phyloP scores from a whole-genome alignment of 2,888 invertebrate species.

The Tuberolachnus salignus region DNA sequence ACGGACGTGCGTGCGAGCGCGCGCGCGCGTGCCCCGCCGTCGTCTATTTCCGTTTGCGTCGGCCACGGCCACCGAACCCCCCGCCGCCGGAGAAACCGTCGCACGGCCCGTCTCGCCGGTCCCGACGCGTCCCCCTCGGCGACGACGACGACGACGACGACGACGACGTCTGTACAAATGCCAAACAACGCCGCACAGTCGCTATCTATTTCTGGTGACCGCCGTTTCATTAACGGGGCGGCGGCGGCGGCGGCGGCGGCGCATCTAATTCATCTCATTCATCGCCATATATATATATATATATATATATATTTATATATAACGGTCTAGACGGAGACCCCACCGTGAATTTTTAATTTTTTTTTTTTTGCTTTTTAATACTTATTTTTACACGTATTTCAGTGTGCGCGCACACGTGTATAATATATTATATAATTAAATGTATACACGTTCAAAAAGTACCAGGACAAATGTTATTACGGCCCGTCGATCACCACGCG shows the following conservation, averaged over 20 bases:
- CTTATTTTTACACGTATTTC: slow-evolving; percentile 24
- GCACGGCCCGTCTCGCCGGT: too few relatives aligned
- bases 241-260: slow-evolving; percentile 6
- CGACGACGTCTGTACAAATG: slow-evolving; percentile 35
- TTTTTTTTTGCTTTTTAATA: slow-evolving; percentile 19
- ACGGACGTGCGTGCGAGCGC: neutral
- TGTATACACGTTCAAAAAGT: neutral
- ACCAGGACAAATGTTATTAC: neutral
- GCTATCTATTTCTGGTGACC: slow-evolving; percentile 50
- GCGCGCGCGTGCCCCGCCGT: neutral
- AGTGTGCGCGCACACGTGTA: neutral
- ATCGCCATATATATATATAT: neutral
- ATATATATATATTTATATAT: neutral
- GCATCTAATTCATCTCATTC: slow-evolving; percentile 46
- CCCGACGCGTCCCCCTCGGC: too few relatives aligned
- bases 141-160: too few relatives aligned
- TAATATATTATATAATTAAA: neutral
- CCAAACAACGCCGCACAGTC: slow-evolving; percentile 38
- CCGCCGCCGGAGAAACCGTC: too few relatives aligned
- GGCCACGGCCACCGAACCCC: too few relatives aligned
- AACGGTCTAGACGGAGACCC: slow-evolving; percentile 53
- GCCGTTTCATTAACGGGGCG: slow-evolving; percentile 49
- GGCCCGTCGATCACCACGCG: too few relatives aligned
- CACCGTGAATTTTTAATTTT: slow-evolving; percentile 50
- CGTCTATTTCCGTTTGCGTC: slow-evolving; percentile 43